These are phyloP conservation scores for Cheirogaleus medius DNA, from an alignment of 2,113 vertebrate genomes.

Conservation along the genomic window DNA sequence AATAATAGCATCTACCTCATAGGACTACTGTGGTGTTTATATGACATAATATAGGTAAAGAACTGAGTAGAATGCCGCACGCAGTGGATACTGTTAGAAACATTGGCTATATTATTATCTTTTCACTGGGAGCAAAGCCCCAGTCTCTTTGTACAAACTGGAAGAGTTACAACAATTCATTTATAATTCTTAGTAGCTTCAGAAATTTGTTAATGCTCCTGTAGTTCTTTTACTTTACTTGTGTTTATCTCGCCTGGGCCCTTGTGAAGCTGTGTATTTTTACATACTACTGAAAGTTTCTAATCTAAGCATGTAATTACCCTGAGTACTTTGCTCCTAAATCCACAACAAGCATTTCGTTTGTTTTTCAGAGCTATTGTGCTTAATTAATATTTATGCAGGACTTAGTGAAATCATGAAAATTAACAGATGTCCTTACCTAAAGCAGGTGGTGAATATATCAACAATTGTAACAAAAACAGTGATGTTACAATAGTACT, in stretches of 20 bases:
- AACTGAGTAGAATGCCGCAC: not conserved
- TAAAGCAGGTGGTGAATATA: constrained; percentile 44
- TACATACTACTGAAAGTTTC: constrained; percentile 49
- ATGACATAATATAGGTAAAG: not conserved
- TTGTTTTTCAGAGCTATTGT: constrained; percentile 62
- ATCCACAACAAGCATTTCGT: constrained; percentile 43
- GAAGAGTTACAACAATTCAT: not conserved
- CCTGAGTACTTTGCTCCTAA: constrained; percentile 31
- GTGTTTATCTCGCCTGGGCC: not conserved
- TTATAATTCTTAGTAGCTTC: not conserved
- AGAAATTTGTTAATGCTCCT: not conserved
- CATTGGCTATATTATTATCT: not conserved
- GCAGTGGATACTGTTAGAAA: not conserved
- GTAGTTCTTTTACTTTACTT: not conserved
- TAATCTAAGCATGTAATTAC: constrained; percentile 46
- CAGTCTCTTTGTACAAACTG: not conserved
- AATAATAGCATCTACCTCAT: not conserved
- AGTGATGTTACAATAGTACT: not conserved
- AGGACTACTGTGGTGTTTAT: not conserved
- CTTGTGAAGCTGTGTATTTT: constrained; percentile 35
- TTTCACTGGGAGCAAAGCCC: not conserved
- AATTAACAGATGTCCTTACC: constrained; percentile 68
- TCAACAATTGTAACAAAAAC: not conserved
- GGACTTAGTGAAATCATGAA: constrained; percentile 60
- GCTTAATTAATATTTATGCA: constrained; percentile 74